Base-by-base conservation (phyloP, 2,888 invertebrate species). In the Acrocyrtus sp. region DNA sequence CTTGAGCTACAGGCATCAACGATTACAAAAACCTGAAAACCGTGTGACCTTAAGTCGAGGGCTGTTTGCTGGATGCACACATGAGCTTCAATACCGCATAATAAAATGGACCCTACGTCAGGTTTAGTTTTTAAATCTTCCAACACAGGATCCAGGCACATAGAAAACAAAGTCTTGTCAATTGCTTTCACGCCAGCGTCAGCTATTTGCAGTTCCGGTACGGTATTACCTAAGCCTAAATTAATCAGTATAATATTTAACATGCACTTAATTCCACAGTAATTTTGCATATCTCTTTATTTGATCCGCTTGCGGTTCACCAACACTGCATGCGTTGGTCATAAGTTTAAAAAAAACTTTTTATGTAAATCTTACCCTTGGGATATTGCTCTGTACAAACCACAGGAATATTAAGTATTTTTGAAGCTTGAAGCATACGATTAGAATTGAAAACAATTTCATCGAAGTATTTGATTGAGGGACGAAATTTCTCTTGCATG, bases 321-420 rank as follows among this genome's bases (percentile, higher is more conserved):
- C n/a, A n/a, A n/a, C n/a, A n/a, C n/a, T n/a, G n/a, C n/a, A 53
- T 12, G 24, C 6, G 15, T 72, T 3, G 10, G 6, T 22, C 24
- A 39, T 26, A 10, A 53, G 47, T 45, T 43, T 17, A n/a, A 22
- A 17, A 8, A n/a, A n/a, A n/a, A n/a, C n/a, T n/a, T n/a, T n/a
- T n/a, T n/a, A n/a, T n/a, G n/a, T n/a, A n/a, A n/a, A n/a, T 22
- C 29, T 34, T 61, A 83, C 86, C 88, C 84, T 88, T 87, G 0
- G 88, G 88, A 81, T 88, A 88, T 79, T 89, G 89, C 80, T 89
- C 89, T 0, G 88, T 89, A 10, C 87, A 87, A 51, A 89, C 77
- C 10, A 87, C 84, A 1, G 87, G 87, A 75, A 88, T 84, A 22
- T 87, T 84, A 58, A 89, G 82, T 22, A 85, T 80, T 79, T 85